Evolutionary conservation across 2,888 invertebrate species (phyloP).

Genomic region (Pantelozetes paolii): DNA sequence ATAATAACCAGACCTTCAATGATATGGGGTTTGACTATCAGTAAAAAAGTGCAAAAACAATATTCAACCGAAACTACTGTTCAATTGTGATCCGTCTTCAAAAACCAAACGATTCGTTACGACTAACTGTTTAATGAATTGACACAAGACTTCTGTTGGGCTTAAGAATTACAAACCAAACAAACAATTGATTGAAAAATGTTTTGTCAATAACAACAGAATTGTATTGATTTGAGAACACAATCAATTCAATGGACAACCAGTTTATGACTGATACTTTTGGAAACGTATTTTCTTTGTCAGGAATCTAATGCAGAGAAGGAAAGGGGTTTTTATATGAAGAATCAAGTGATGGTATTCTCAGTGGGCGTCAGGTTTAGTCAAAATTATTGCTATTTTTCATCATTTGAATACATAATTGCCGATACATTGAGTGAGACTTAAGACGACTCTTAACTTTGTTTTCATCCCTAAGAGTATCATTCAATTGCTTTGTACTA

Average conservation of each 20-base stretch:
- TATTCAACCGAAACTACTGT: neutral
- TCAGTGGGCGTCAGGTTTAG: neutral
- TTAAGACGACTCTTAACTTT: neutral
- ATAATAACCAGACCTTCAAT: neutral
- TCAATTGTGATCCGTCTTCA: neutral
- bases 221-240: neutral
- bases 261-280: neutral
- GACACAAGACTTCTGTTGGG: neutral
- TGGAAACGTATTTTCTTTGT: neutral
- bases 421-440: neutral
- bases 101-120: constrained; percentile 23
- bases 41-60: neutral
- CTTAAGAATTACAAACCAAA: neutral
- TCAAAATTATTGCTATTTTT: neutral
- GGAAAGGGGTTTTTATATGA: neutral
- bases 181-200: neutral
- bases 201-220: no score
- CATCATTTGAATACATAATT: neutral
- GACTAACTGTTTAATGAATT: constrained; percentile 18
- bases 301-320: neutral
- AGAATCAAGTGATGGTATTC: neutral
- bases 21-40: neutral
- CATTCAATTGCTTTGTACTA: constrained; percentile 4
- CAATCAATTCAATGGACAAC: neutral
- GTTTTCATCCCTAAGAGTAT: neutral